Conservation (phyloP, 2,797 vertebrate genomes). For the Myotis vivesi region DNA sequence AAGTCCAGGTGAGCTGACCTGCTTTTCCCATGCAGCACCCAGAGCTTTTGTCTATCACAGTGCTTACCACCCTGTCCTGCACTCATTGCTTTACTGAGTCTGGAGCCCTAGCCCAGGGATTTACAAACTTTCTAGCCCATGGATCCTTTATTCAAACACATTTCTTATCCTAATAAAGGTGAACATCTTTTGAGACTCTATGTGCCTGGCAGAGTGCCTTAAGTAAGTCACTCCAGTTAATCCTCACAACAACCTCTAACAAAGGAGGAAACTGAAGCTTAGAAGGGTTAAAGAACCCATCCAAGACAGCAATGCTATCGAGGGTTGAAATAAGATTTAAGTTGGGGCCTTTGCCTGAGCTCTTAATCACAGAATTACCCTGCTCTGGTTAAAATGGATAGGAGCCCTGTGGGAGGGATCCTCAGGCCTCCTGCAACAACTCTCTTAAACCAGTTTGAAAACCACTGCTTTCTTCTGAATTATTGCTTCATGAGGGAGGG, state of each 20-base stretch:
- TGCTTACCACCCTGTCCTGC: background rate
- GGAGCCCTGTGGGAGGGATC: background rate
- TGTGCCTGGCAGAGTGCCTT: background rate
- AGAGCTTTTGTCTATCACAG: background rate
- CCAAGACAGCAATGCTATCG: background rate
- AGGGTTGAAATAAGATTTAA: background rate
- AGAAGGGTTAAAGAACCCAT: background rate
- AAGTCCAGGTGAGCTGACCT: background rate
- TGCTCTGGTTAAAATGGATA: background rate
- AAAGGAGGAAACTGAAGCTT: background rate
- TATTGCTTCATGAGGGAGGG: background rate
- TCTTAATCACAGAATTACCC: background rate
- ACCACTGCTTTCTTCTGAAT: background rate
- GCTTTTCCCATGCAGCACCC: background rate
- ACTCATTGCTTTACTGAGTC: background rate
- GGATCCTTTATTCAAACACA: background rate
- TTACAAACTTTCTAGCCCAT: background rate
- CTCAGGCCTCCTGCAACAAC: background rate
- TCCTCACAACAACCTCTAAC: background rate
- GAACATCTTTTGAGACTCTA: background rate
- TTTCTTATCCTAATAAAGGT: background rate
- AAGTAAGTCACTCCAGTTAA: background rate
- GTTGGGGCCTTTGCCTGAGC: background rate
- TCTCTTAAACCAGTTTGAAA: background rate
- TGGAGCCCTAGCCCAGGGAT: background rate